These are phyloP conservation scores for Chascanopsetta lugubris DNA, from an alignment of 2,113 vertebrate genomes.

Conservation along the genomic window DNA sequence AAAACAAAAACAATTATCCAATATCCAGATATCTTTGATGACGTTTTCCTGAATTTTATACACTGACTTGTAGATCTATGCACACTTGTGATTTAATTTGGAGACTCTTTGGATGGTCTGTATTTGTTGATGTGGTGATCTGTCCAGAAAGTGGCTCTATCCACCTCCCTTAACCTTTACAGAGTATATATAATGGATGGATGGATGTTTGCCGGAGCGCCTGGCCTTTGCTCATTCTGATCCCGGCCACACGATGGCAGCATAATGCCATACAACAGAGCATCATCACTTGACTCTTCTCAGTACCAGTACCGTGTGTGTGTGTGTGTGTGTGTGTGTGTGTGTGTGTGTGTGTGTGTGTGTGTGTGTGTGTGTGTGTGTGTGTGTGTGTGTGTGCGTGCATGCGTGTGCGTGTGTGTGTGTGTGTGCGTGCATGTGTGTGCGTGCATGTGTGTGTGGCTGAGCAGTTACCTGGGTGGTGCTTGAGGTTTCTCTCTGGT, in stretches of 20 bases:
- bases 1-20: too few relatives aligned
- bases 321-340: slow-evolving; percentile 1
- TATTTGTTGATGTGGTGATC: too few relatives aligned
- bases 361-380: not conserved
- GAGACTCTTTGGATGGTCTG: too few relatives aligned
- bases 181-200: too few relatives aligned
- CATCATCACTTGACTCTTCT: not conserved
- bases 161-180: not conserved
- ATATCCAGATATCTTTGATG: too few relatives aligned
- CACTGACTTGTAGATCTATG: too few relatives aligned
- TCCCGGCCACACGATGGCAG: slow-evolving; percentile 66
- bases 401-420: not conserved
- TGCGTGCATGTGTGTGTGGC: slow-evolving; percentile 30
- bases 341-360: not conserved
- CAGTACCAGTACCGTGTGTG: not conserved
- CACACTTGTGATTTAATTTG: too few relatives aligned
- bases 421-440: slow-evolving; percentile 8
- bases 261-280: slow-evolving; percentile 31
- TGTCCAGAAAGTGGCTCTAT: not conserved
- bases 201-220: not conserved
- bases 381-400: not conserved
- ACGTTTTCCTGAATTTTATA: too few relatives aligned
- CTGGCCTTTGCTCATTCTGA: not conserved
- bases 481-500: slow-evolving; percentile 62
- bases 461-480: slow-evolving; percentile 62